Base-by-base conservation (phyloP, 2,888 invertebrate genomes). In the Nomada flava region DNA sequence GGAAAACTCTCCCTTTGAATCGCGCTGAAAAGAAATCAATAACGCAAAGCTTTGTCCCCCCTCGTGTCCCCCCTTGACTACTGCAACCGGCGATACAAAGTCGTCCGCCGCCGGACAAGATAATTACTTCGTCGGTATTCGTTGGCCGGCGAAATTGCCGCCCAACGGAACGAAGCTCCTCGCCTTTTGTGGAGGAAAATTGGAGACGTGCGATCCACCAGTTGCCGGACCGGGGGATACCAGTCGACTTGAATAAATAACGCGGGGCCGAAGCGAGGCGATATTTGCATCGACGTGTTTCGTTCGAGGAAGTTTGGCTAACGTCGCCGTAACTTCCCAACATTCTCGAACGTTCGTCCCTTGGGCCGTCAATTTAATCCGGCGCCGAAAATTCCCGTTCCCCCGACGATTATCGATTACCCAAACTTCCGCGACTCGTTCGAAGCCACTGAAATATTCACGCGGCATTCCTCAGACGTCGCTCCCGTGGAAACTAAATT, bases 341-440 rank as follows among this genome's bases (percentile, higher is more conserved):
- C 47, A 29, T 57, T 70, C 36, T 9, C 26, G 23, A 23, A 15
- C 15, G 1, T 18, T 15, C 59, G 44, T n/a, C n/a, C 29, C 36
- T 13, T 47, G n/a, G 9, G 10, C 20, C 36, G 29, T 1, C 18
- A 59, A 59, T 59, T 70, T 59, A n/a, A 59, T 29, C 20, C n/a
- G 20, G 20, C 36, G 26, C 26, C 47, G 44, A 47, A 69, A 69
- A 69, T 42, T 15, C 18, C 42, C n/a, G 1, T 11, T 7, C 13
- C 44, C 15, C 15, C 7, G n/a, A 26, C 11, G 47, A 60, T 60
- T 70, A 70, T 70, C 70, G 70, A 60, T 70, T 60, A 18, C 1
- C 50, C 15, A 50, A 60, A 70, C 20, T 29, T 50, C 15, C 29
- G 3, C 15, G 26, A 36, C n/a, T 47, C 29, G 20, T 15, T n/a